Conservation (phyloP, 2,888 invertebrate genomes). For the Acanthosepion pharaonis region DNA sequence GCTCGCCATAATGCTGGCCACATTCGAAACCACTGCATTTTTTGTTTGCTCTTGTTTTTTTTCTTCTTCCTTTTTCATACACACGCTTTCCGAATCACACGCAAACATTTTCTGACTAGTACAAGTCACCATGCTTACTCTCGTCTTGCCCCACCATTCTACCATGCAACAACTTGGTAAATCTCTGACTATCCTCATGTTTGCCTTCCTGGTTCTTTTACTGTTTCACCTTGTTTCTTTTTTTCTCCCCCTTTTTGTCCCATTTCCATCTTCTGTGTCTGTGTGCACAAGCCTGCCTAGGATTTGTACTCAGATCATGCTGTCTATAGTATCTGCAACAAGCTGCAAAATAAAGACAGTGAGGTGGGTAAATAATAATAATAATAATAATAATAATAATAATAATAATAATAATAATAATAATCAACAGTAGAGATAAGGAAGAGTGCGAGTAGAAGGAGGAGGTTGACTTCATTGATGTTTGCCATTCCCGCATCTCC, state of each 20-base stretch:
- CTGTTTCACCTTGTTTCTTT: neutral
- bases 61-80: no score
- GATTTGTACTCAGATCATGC: neutral
- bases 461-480: neutral
- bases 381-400: slow-evolving; percentile 33
- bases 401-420: neutral
- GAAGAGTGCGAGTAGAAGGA: neutral
- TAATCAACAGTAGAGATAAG: no score
- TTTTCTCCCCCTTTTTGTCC: neutral
- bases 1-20: no score
- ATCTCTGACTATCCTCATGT: neutral
- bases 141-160: neutral
- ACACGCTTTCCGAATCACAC: neutral
- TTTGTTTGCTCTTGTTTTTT: no score
- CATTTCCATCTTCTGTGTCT: neutral
- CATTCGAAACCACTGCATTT: no score
- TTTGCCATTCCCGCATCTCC: neutral
- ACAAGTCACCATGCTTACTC: neutral
- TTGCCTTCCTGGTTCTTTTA: neutral
- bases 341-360: neutral
- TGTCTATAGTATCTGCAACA: neutral
- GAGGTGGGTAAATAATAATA: neutral
- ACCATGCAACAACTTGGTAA: neutral
- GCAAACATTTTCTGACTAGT: neutral
- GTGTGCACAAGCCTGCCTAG: neutral